Evolutionary conservation across 2,797 vertebrate genomes (phyloP).

Genomic region (Diplodus puntazzo): DNA sequence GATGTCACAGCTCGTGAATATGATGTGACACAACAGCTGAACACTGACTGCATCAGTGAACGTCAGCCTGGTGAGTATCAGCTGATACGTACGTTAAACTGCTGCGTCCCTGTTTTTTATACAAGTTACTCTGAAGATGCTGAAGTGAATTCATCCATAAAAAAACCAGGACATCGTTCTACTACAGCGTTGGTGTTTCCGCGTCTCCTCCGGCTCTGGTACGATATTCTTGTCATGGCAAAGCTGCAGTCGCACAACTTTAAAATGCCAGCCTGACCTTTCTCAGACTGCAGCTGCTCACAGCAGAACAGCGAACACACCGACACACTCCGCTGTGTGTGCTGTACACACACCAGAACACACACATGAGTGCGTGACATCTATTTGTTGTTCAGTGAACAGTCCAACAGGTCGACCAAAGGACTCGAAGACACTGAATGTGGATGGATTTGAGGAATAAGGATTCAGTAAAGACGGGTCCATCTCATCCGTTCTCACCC

Average conservation of each 20-base stretch:
- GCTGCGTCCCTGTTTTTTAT: too few relatives aligned
- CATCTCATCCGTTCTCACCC: constrained; percentile 32
- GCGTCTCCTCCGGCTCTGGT: constrained; percentile 6
- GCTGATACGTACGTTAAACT: too few relatives aligned
- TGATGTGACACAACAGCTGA: too few relatives aligned
- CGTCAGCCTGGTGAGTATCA: too few relatives aligned
- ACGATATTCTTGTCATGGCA: constrained; percentile 37
- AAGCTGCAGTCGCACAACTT: constrained; percentile 54
- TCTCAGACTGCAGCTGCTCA: constrained; percentile 56
- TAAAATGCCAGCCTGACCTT: constrained; percentile 79
- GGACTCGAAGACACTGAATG: background rate
- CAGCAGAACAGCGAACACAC: constrained; percentile 29
- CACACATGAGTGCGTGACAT: background rate
- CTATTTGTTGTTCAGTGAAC: background rate
- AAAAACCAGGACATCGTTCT: constrained; percentile 14
- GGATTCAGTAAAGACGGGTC: background rate
- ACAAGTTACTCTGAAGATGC: background rate
- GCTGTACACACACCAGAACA: constrained; percentile 18
- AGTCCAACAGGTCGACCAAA: background rate
- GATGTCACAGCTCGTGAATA: too few relatives aligned
- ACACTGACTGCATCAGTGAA: too few relatives aligned
- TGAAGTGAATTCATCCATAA: background rate
- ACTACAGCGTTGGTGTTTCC: background rate
- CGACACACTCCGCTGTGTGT: background rate
- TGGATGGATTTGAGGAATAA: background rate